phyloP scores from a whole-genome alignment of 2,113 vertebrate genomes.

The Erythrocercus mccallii region DNA sequence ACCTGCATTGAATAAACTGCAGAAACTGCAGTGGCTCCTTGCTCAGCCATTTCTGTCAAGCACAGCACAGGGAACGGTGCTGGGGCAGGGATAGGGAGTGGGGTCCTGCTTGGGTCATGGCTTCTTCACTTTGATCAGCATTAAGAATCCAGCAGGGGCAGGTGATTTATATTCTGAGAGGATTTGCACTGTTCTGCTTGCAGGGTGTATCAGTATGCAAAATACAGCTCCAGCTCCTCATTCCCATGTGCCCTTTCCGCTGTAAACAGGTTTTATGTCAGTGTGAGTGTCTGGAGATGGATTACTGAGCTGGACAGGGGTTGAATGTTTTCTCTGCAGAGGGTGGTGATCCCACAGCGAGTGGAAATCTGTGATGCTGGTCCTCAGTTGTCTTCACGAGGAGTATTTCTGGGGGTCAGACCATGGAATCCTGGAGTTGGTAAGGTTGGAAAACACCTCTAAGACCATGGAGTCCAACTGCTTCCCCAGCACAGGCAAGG shows the following conservation, averaged over 20 bases:
- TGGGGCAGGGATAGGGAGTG: not conserved
- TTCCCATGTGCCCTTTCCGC: not conserved
- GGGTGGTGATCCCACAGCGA: not conserved
- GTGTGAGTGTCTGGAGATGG: not conserved
- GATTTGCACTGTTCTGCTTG: not conserved
- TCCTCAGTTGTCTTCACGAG: rapidly evolving
- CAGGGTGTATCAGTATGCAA: not conserved
- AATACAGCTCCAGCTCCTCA: not conserved
- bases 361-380: not conserved
- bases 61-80: not conserved
- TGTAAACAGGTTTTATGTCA: not conserved
- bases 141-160: not conserved
- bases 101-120: not conserved
- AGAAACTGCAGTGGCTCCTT: rapidly evolving
- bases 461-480: not conserved
- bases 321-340: not conserved
- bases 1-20: not conserved
- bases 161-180: not conserved
- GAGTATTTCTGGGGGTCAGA: not conserved
- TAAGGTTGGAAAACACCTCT: not conserved
- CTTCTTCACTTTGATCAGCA: not conserved
- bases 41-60: not conserved
- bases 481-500: rapidly evolving
- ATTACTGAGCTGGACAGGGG: not conserved
- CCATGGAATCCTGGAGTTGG: not conserved